phyloP scores from a whole-genome alignment of 2,113 vertebrate genomes.

The Romanogobio albipinnatus region DNA sequence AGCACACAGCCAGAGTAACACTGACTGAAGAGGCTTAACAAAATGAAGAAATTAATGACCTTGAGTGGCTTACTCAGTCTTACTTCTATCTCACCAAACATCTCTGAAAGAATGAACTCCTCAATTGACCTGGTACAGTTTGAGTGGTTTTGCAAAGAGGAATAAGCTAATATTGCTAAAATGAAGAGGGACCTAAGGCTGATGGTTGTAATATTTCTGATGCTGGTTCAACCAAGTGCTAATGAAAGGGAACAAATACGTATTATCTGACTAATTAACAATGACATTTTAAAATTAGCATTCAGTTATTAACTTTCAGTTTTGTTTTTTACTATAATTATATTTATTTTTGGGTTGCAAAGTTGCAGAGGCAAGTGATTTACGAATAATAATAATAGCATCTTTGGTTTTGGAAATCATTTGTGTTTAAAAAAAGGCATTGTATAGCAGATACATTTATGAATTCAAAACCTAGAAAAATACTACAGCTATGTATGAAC shows the following conservation, averaged over 20 bases:
- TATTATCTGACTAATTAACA: not conserved
- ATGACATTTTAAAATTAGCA: not conserved
- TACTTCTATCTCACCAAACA: not conserved
- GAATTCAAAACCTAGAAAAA: no score
- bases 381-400: not conserved
- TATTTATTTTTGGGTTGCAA: not conserved
- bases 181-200: not conserved
- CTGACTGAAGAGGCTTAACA: not conserved
- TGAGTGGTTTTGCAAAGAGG: not conserved
- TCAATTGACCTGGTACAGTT: not conserved
- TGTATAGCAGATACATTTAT: no score
- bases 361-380: not conserved
- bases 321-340: not conserved
- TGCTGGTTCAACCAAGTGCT: not conserved
- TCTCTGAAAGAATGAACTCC: not conserved
- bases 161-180: not conserved
- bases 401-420: no score
- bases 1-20: not conserved
- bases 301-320: not conserved
- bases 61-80: not conserved
- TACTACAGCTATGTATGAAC: no score
- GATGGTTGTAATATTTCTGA: not conserved
- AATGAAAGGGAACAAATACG: not conserved
- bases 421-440: no score
- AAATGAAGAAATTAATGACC: conserved; percentile 6